Evolutionary conservation across 2,888 invertebrate species (phyloP), one percentile per base, ranked within the genome.

Genomic region (Drosophila greeni): DNA sequence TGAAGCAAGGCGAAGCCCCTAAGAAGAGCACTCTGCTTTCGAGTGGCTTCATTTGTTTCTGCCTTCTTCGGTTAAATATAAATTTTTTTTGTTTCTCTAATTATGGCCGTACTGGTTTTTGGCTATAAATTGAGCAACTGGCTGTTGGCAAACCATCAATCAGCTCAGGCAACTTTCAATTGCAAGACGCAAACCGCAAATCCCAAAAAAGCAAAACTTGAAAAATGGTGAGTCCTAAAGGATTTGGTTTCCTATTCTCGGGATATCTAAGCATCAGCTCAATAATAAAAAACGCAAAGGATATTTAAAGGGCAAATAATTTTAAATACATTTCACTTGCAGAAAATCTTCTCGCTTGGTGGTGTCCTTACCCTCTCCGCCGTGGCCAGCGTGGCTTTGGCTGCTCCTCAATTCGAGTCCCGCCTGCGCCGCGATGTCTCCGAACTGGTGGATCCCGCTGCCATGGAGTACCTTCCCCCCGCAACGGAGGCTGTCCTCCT

Each of bases 271-370:
- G 7, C 11, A 1, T 18, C 16, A 12, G 1, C 16, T 26, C 12
- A 16, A 1, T 12, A 4, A 45, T 11, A 16, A 1, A 16, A 11
- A 18, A 29, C 4, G 5, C 4, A 18, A 45, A 45, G 45, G 18
- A 45, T 29, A 29, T 14, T 45, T 45, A 18, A 29, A 7, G 29
- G 29, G 3, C 2, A 26, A 26, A 9, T 8, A 26, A 26, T 26
- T 9, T 26, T 26, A 11, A 42, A 23, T 24, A 9, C 1, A 24
- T 26, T 6, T 16, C n/a, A 16, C 31, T 45, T 59, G 12, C 16
- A 86, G 87, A 86, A 84, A 84, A 57, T 82, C 72, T 81, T 82
- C 61, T 66, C 85, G 48, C 72, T 85, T 40, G 66, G 70, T 64
- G 65, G 74, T 58, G 64, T 81, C 12, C 68, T 85, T 40, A 74